Conservation (phyloP, 2,113 vertebrate genomes). For the Pteruthius melanotis region DNA sequence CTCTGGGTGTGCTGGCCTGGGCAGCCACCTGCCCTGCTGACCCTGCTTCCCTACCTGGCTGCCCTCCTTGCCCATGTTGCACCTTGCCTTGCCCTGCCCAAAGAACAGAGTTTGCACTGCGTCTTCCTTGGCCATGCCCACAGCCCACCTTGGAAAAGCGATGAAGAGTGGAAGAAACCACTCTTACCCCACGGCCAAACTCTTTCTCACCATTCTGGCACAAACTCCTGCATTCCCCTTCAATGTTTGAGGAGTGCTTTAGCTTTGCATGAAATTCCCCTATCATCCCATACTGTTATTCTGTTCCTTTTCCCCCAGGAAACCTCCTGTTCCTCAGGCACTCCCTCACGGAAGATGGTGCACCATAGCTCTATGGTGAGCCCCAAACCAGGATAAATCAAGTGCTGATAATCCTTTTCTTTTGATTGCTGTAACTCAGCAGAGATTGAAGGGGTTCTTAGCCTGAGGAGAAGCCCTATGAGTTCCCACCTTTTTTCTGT, state of each 20-base stretch:
- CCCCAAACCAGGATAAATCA: not conserved
- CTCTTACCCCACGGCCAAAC: not conserved
- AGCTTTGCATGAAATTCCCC: not conserved
- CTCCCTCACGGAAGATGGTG: not conserved
- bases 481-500: not conserved
- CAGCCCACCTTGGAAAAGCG: not conserved
- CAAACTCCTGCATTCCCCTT: not conserved
- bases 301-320: not conserved
- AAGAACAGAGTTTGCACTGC: rapidly evolving
- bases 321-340: not conserved
- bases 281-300: not conserved
- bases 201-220: not conserved
- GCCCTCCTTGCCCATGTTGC: rapidly evolving
- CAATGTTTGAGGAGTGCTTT: not conserved
- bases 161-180: not conserved
- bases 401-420: not conserved
- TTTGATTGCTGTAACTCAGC: not conserved
- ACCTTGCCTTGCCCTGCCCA: too few relatives aligned
- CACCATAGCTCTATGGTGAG: not conserved
- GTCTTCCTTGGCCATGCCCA: not conserved
- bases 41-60: not conserved
- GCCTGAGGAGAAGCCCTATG: not conserved
- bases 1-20: not conserved
- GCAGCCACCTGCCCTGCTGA: not conserved
- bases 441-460: not conserved